Evolutionary conservation across 2,888 invertebrate species (phyloP).

Genomic region (Lissocephala sabroskyi): DNA sequence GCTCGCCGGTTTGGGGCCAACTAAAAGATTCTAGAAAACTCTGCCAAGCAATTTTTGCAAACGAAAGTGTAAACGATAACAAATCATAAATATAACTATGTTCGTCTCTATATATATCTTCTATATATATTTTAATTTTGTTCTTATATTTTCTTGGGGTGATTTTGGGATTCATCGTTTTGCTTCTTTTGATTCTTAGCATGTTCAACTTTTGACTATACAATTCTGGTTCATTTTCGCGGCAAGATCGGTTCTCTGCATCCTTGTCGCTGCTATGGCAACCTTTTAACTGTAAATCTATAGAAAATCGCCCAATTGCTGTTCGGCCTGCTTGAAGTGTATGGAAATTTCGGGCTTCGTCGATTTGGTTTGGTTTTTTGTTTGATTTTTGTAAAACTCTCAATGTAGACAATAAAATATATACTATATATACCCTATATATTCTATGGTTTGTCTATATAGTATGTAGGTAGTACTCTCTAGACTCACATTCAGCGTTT

Average conservation of each 20-base stretch:
- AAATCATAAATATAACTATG: slow-evolving; percentile 30
- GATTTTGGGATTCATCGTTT: too few species aligned
- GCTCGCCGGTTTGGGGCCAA: slow-evolving; percentile 3
- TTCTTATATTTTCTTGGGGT: too few species aligned
- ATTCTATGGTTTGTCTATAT: slow-evolving; percentile 4
- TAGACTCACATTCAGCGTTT: slow-evolving; percentile 66
- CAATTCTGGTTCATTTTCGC: too few species aligned
- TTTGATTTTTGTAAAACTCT: slow-evolving; percentile 25
- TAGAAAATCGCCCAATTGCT: slow-evolving; percentile 33
- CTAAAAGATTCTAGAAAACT: slow-evolving; percentile 16
- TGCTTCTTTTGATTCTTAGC: too few species aligned
- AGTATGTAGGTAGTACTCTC: slow-evolving; percentile 35
- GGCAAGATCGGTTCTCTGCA: slow-evolving; percentile 17
- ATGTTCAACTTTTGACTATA: too few species aligned
- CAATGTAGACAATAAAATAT: slow-evolving; percentile 45
- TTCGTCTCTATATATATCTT: too few species aligned
- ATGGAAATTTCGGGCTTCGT: not conserved
- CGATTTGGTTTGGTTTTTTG: slow-evolving; percentile 11
- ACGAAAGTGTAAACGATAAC: slow-evolving; percentile 34
- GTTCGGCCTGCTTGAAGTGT: slow-evolving; percentile 6
- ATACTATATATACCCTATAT: slow-evolving; percentile 23
- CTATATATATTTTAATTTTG: too few species aligned
- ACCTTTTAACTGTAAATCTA: slow-evolving; percentile 41
- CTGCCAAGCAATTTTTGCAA: slow-evolving; percentile 46
- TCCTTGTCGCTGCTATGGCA: slow-evolving; percentile 12